Conservation (phyloP, 2,113 vertebrate genomes). For the Hiodon tergisus region DNA sequence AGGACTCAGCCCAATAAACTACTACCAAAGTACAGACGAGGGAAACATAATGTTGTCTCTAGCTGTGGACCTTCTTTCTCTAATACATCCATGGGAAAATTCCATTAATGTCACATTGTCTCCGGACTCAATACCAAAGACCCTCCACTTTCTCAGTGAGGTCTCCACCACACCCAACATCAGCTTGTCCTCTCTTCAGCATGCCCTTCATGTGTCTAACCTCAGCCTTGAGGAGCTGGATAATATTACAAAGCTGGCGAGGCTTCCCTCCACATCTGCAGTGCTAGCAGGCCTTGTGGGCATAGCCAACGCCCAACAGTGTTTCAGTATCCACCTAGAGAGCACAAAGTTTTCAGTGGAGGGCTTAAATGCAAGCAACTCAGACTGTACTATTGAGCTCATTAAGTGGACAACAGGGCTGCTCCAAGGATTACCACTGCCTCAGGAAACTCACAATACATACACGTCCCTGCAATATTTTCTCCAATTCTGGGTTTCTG, state of each 20-base stretch:
- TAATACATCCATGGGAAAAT: slow-evolving; percentile 43
- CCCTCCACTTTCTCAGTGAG: slow-evolving; percentile 46
- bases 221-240: slow-evolving; percentile 50
- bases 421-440: slow-evolving; percentile 39
- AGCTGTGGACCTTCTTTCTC: slow-evolving; percentile 38
- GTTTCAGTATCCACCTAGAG: slow-evolving; percentile 38
- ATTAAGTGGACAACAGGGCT: slow-evolving; percentile 38
- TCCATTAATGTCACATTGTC: slow-evolving; percentile 25
- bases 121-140: slow-evolving; percentile 23
- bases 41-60: slow-evolving; percentile 36
- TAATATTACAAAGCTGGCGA: slow-evolving; percentile 29
- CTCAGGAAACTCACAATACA: slow-evolving; percentile 23
- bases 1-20: slow-evolving; percentile 10
- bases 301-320: slow-evolving; percentile 37
- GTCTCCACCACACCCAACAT: slow-evolving; percentile 36
- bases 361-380: background rate
- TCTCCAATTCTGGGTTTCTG: slow-evolving; percentile 37
- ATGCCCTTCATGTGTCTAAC: slow-evolving; percentile 47
- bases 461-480: slow-evolving; percentile 39
- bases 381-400: slow-evolving; percentile 44
- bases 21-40: background rate
- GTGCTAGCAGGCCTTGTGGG: slow-evolving; percentile 41
- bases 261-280: slow-evolving; percentile 34
- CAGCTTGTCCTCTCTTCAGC: slow-evolving; percentile 41
- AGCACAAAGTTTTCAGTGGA: background rate